phyloP scores from a whole-genome alignment of 2,888 invertebrate species.

The Chrysopilus asiliformis region DNA sequence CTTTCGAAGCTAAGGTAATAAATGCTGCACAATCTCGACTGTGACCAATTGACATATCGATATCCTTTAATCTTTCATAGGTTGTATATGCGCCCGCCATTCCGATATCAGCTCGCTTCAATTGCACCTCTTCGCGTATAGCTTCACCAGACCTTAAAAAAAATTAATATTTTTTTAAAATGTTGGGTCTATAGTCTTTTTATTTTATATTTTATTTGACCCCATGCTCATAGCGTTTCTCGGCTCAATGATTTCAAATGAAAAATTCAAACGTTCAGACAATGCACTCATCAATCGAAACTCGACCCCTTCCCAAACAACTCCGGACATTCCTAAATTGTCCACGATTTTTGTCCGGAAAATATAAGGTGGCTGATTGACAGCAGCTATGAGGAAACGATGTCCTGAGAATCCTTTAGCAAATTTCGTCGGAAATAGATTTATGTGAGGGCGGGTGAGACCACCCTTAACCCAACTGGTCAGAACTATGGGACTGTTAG shows the following conservation, averaged over 20 bases:
- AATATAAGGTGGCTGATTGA: slow-evolving; percentile 60
- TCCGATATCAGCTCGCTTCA: slow-evolving; percentile 49
- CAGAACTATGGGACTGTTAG: slow-evolving; percentile 50
- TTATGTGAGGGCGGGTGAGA: slow-evolving; percentile 45
- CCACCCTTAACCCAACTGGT: slow-evolving; percentile 56
- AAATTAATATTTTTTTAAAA: neutral
- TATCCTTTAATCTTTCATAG: slow-evolving; percentile 31
- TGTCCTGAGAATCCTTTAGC: slow-evolving; percentile 57
- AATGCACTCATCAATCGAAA: slow-evolving; percentile 48
- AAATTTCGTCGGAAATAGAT: slow-evolving; percentile 59
- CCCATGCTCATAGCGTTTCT: slow-evolving; percentile 34
- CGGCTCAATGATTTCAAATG: slow-evolving; percentile 53
- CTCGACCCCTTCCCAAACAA: slow-evolving; percentile 57
- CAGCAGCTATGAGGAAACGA: slow-evolving; percentile 53
- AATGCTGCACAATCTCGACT: slow-evolving; percentile 66
- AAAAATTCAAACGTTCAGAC: slow-evolving; percentile 53
- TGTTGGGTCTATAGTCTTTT: neutral
- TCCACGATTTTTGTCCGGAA: slow-evolving; percentile 37
- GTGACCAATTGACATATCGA: slow-evolving; percentile 52
- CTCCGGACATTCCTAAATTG: slow-evolving; percentile 21
- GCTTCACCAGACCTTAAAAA: slow-evolving; percentile 44
- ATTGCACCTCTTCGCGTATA: slow-evolving; percentile 42
- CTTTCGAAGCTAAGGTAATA: slow-evolving; percentile 62
- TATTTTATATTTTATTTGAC: slow-evolving; percentile 29
- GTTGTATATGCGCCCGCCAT: slow-evolving; percentile 61